These are phyloP conservation scores for Naja naja DNA, from an alignment of 2,113 vertebrate genomes.

Conservation along the genomic window DNA sequence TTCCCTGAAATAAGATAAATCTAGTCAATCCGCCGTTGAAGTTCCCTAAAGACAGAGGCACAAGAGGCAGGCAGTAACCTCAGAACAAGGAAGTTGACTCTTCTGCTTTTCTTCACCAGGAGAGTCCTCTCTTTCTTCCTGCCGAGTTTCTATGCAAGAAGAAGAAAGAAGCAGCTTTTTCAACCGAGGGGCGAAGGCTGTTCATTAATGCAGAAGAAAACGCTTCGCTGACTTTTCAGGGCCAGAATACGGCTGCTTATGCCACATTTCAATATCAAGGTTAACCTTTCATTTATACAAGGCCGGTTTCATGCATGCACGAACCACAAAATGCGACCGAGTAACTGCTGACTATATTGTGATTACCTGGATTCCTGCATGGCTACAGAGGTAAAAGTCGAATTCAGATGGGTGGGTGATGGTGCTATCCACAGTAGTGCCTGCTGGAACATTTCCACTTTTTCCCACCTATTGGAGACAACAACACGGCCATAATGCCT, in stretches of 20 bases:
- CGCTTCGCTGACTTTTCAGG: neutral
- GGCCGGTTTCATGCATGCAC: neutral
- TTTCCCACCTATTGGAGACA: slow-evolving; percentile 86
- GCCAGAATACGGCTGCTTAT: neutral
- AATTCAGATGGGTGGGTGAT: slow-evolving; percentile 99
- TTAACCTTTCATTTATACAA: neutral
- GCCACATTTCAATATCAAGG: neutral
- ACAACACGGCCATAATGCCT: slow-evolving; percentile 47
- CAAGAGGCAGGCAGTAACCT: neutral
- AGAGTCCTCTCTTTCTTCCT: neutral
- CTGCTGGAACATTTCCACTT: slow-evolving; percentile 98
- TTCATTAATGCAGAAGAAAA: neutral
- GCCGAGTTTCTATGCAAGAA: neutral
- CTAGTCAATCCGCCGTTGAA: neutral
- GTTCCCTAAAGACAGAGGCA: too few species aligned
- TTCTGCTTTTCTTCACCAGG: neutral
- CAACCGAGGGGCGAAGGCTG: neutral
- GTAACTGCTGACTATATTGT: neutral
- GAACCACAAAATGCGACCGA: neutral
- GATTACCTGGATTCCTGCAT: slow-evolving; percentile 97
- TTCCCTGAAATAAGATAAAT: slow-evolving; percentile 77
- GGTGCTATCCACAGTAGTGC: slow-evolving; percentile 97
- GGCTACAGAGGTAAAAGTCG: slow-evolving; percentile 99
- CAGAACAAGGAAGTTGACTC: neutral
- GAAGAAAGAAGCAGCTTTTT: neutral